Evolutionary conservation across 2,797 vertebrate species (phyloP), one percentile per base, ranked within the genome.

Genomic region (Chelidonichthys spinosus): DNA sequence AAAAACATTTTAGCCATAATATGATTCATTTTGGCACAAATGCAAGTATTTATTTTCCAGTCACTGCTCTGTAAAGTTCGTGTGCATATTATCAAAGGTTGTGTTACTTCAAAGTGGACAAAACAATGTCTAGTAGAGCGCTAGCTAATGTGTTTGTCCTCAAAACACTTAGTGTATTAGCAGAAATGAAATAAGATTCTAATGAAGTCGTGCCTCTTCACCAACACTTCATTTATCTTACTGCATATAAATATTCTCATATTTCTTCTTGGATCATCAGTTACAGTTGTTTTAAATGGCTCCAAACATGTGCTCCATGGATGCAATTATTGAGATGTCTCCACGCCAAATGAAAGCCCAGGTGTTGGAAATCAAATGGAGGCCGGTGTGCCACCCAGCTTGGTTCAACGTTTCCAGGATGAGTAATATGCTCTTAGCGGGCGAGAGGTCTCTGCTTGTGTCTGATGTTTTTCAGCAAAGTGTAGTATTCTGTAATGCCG

Each of bases 261-360:
- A 25, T 25, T 25, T 25, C 25, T 25, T 25, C 25, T 25, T 25
- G 25, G 25, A 25, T 25, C 25, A 25, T 25, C n/a, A n/a, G n/a
- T 61, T 62, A 49, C 32, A 67, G 39, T 70, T 76, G 76, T 72
- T 74, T 62, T 11, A 61, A 47, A 50, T 25, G 14, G 4, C 2
- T 49, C 72, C 83, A 82, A 69, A 70, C 79, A 72, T 83, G 55
- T 63, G 78, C 33, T 69, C 1, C 62, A 13, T 46, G 39, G 33
- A 6, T 4, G 7, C 15, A 44, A 4, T n/a, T 49, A 49, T 50
- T 47, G 32, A 59, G 25, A 11, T 14, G 47, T 53, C 18, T 69
- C 18, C 11, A 36, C 15, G 70, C 59, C 73, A 83, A 46, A 58
- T 44, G 11, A 75, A 74, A 73, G 46, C 15, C 36, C 55, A 74